Base-by-base conservation (phyloP, 1,140 invertebrate genomes). In the Zaprionus gabonicus region DNA sequence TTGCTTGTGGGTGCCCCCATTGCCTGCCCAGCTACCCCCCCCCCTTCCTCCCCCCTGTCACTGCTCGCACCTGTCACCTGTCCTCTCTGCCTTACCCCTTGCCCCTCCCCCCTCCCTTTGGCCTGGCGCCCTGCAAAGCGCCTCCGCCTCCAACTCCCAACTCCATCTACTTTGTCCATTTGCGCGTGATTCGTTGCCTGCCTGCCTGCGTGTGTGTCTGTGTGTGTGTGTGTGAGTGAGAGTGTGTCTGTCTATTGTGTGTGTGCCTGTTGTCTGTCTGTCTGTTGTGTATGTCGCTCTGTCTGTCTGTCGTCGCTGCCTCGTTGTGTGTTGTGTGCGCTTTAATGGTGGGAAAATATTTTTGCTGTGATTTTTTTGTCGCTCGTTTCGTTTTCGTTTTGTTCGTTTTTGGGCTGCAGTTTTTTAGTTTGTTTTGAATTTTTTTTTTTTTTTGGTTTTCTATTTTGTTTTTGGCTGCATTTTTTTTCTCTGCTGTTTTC, bases 321-420 rank as follows among this genome's bases (percentile, higher is more conserved):
- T 46, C 73, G 38, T 70, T n/a, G 13, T 77, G 13, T 77, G 66
- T 49, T 76, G 65, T 75, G 70, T 68, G 76, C 80, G 74, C 81
- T 80, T 84, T 81, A 90, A 90, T 88, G 85, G 85, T 88, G 85
- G 85, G 85, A 88, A 88, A 88, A 88, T 91, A 88, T 84, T 88
- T 88, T 73, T 67, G 76, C 64, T 62, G 70, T 44, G 63, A 57
- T 77, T 60, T 72, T 71, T n/a, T 41, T 44, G 15, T 31, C 46
- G 31, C 55, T 41, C 41, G 41, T 28, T 31, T 60, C 38, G 25
- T 51, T 57, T 25, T 25, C 38, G 17, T 63, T 31, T 44, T 2
- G 15, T 73, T 62, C 17, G n/a, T 41, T 65, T 59, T 63, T 71
- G 67, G 67, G 34, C 55, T 27, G 68, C 28, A 69, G 13, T 69